phyloP scores from a whole-genome alignment of 1,140 invertebrate genomes.

The Hylyphantes graminicola region DNA sequence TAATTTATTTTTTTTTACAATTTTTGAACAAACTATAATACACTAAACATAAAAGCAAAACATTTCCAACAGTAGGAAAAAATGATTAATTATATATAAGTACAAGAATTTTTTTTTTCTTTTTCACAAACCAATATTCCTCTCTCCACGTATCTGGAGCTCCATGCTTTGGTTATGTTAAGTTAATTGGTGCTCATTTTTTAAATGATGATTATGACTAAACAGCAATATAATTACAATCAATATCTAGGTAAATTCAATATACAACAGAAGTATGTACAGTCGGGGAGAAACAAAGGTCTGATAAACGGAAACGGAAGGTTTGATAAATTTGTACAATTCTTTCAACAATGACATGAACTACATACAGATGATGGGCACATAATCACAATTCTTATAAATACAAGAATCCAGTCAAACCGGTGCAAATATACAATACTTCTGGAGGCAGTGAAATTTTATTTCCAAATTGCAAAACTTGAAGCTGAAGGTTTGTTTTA shows the following conservation, averaged over 20 bases:
- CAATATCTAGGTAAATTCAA: slow-evolving; percentile 10
- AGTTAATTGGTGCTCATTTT: slow-evolving; percentile 19
- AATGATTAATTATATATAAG: slow-evolving; percentile 53
- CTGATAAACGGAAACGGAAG: slow-evolving; percentile 15
- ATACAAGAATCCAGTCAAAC: no score
- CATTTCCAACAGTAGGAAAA: slow-evolving; percentile 56
- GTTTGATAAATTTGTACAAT: slow-evolving; percentile 44
- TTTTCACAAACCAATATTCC: slow-evolving; percentile 14
- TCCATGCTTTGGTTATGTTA: slow-evolving; percentile 49
- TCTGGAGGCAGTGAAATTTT: no score
- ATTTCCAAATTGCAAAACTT: no score
- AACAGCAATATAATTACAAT: slow-evolving; percentile 41
- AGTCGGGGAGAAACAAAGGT: slow-evolving; percentile 15
- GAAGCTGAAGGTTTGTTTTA: no score
- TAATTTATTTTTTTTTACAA: slow-evolving; percentile 44
- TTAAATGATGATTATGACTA: slow-evolving; percentile 40
- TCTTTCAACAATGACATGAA: background rate
- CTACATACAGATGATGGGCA: background rate
- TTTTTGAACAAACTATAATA: slow-evolving; percentile 55
- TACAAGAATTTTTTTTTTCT: slow-evolving; percentile 30
- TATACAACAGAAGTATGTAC: slow-evolving; percentile 17
- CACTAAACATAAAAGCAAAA: slow-evolving; percentile 58
- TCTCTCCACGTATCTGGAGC: background rate
- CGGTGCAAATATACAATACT: no score
- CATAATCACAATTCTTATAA: background rate